Percentiles rank a stretch among this genome's conserved stretches.
Conservation (phyloP, 37 sponge, comb jelly and placozoan genomes). For the Chondrilla cf. caribensis region DNA sequence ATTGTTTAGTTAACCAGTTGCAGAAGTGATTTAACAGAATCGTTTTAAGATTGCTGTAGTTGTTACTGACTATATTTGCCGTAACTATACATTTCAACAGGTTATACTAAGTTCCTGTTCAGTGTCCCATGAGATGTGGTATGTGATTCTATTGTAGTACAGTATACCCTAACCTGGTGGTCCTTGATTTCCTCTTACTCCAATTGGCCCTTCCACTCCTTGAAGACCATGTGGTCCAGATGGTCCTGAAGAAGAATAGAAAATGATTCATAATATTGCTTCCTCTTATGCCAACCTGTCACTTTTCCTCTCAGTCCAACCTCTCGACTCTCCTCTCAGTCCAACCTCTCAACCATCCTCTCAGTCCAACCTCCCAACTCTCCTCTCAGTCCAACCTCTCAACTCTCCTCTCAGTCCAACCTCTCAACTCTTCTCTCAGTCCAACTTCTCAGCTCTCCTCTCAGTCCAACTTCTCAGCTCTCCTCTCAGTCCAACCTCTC, state of each 20-base stretch:
- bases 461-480: background rate
- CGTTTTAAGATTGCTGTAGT: too few relatives aligned
- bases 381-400: background rate
- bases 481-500: background rate
- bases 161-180: too few relatives aligned
- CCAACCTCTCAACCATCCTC: background rate
- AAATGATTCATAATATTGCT: too few relatives aligned
- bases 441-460: background rate
- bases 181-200: background rate
- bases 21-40: too few relatives aligned
- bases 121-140: too few relatives aligned
- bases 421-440: background rate
- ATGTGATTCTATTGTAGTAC: too few relatives aligned
- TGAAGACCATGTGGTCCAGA: conserved; percentile 9
- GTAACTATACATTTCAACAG: too few relatives aligned
- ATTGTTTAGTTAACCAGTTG: too few relatives aligned
- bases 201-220: background rate
- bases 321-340: background rate
- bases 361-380: background rate
- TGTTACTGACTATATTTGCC: too few relatives aligned
- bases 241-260: background rate
- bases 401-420: background rate
- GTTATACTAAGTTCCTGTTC: too few relatives aligned
- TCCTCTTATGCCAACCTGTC: too few relatives aligned
- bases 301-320: too few relatives aligned